phyloP scores from a whole-genome alignment of 2,113 vertebrate species.

The Gymnorhina tibicen region DNA sequence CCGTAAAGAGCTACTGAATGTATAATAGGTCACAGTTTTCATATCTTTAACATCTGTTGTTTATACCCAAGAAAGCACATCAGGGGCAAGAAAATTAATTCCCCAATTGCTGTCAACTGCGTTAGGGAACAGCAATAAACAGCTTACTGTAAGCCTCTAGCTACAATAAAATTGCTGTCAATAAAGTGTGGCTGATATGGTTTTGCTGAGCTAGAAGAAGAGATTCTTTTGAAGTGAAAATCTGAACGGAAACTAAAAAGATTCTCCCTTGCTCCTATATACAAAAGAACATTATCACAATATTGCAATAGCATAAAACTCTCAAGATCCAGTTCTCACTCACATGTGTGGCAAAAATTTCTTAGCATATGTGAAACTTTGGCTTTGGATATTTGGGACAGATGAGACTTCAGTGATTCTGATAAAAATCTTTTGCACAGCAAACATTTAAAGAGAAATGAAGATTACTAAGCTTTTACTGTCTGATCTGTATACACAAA shows the following conservation, averaged over 20 bases:
- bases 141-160: conserved; percentile 81
- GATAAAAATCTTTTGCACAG: conserved; percentile 10
- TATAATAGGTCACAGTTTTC: conserved; percentile 81
- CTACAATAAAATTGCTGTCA: conserved; percentile 79
- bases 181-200: conserved; percentile 71
- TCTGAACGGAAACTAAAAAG: conserved; percentile 41
- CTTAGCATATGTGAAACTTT: conserved; percentile 22
- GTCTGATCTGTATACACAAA: not conserved
- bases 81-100: conserved; percentile 85
- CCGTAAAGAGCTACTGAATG: conserved; percentile 65
- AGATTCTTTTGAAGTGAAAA: conserved; percentile 53
- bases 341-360: not conserved
- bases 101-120: conserved; percentile 81
- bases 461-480: conserved; percentile 1
- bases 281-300: conserved; percentile 35
- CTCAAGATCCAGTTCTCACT: not conserved
- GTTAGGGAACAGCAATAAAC: conserved; percentile 81
- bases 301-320: conserved; percentile 1
- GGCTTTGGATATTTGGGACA: not conserved
- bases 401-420: not conserved
- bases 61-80: conserved; percentile 84
- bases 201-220: conserved; percentile 58
- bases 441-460: conserved; percentile 18
- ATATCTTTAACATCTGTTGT: conserved; percentile 81
- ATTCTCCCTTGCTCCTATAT: not conserved